Evolutionary conservation across 2,797 vertebrate genomes (phyloP).

Genomic region (Cirrhinus molitorella): DNA sequence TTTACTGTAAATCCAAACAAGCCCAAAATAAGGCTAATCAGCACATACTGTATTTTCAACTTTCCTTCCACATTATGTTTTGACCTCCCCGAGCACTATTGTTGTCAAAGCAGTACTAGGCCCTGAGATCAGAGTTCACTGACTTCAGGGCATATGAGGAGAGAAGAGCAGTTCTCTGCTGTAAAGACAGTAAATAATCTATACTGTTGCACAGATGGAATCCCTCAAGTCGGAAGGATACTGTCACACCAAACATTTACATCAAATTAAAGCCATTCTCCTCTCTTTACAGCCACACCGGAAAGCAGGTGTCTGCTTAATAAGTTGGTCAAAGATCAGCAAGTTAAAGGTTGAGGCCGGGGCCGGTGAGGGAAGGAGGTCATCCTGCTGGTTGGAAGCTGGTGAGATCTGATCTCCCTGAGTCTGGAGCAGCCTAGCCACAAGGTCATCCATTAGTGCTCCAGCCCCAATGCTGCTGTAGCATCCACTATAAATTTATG

Average conservation of each 20-base stretch:
- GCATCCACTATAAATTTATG: constrained; percentile 94
- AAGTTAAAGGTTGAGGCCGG: constrained; percentile 95
- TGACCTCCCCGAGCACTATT: not conserved
- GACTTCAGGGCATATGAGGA: constrained; percentile 41
- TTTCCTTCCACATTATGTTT: not conserved
- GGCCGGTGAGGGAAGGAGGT: constrained; percentile 88
- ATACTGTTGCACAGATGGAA: constrained; percentile 81
- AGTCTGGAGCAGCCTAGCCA: constrained; percentile 92
- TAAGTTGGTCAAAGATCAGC: constrained; percentile 99
- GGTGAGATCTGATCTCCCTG: constrained; percentile 92
- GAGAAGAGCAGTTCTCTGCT: constrained; percentile 42
- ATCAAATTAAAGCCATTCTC: constrained; percentile 83
- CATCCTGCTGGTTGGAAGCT: constrained; percentile 86
- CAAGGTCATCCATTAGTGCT: constrained; percentile 99
- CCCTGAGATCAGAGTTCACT: constrained; percentile 49
- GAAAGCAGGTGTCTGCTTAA: constrained; percentile 99
- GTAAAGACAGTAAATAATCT: constrained; percentile 58
- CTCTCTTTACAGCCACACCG: constrained; percentile 77
- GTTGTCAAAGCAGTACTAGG: constrained; percentile 33
- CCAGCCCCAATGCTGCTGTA: constrained; percentile 83
- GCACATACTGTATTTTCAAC: not conserved
- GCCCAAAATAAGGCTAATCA: not conserved
- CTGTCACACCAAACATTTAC: constrained; percentile 85
- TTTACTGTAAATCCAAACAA: not conserved
- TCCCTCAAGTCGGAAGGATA: constrained; percentile 77